Base-by-base conservation (phyloP, 2,888 invertebrate species). In the Cataglyphis altisquamis region DNA sequence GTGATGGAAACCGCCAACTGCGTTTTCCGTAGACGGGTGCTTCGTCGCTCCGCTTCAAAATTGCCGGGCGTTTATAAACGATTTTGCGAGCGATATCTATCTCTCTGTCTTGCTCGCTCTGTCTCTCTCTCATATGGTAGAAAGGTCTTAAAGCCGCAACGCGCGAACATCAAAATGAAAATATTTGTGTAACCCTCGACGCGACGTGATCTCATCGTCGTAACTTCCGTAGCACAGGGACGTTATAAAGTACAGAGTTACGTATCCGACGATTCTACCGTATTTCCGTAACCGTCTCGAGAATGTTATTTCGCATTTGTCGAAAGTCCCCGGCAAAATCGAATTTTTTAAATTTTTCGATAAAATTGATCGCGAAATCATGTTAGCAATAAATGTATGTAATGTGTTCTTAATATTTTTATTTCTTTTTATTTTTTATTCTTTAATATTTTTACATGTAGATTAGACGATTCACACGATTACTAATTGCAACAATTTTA, bases 1-100 rank as follows among this genome's bases (percentile, higher is more conserved):
- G 74, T 73, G 83, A 85, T 83, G 82, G 86, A 86, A 89, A 89
- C 84, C 83, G 52, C 85, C 66, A 45, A 77, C 48, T 68, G 67
- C 68, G 68, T 67, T 78, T 82, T 78, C 52, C 68, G 29, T 52
- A 57, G 32, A 60, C 21, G 68, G 68, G 8, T 45, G 62, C 52
- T 55, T 55, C 55, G 80, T 45, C 66, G 78, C 52, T 10, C 45
- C 57, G 41, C 57, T 66, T 52, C 63, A 41, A 75, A 75, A 75
- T 82, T 82, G 32, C 68, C n/a, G 8, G 39, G 32, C 41, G 57
- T n/a, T 77, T 73, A 39, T 78, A 60, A 83, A 82, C 64, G 72
- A 87, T 85, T 85, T 85, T 70, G 64, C 12, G 39, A 32, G 15
- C 52, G 45, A 81, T 84, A 45, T 60, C 68, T 68, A 57, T 68